Base-by-base conservation (phyloP, 2,888 invertebrate genomes). In the Harpalus rubripes region DNA sequence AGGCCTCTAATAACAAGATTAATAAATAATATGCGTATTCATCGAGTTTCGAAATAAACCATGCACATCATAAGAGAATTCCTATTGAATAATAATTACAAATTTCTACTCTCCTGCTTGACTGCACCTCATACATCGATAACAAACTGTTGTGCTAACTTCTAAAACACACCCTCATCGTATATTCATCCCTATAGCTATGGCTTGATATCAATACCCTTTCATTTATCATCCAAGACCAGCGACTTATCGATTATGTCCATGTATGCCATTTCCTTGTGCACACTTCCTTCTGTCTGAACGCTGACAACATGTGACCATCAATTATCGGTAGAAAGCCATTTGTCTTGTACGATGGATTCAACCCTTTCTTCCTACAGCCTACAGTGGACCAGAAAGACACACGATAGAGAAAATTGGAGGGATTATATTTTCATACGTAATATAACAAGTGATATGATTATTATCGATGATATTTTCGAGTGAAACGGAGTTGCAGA, bases 301-400 rank as follows among this genome's bases (percentile, higher is more conserved):
- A 26, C 18, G 41, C 18, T 80, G 78, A 76, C 76, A 84, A 32
- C 44, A 52, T 39, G 84, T 78, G 81, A 84, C 84, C 84, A 84
- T 84, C 84, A 84, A 84, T 84, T 84, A 84, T 78, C 84, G 78
- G 84, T 78, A 32, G 26, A 52, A 18, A 84, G 76, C 44, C 84
- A 84, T 84, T 84, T 84, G 84, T 84, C 84, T 84, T 84, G 44
- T 59, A 44, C 32, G 68, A 68, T 68, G 59, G 59, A 59, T 61
- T 41, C 59, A 83, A 83, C 74, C 83, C 83, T 22, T 83, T 83
- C 74, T 72, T 74, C 18, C 26, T 8, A 59, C 76, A 83, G 83
- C 18, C 26, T 8, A 59, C 83, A 83, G 83, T 41, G 44, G 59
- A 61, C 76, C 83, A 83, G 22, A 15, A 52, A 52, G 10, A 32